A percentile compares a stretch with the other conserved stretches of the same genome.
phyloP scores from a whole-genome alignment of 2,797 vertebrate genomes.

The Amphiprion clarkii region DNA sequence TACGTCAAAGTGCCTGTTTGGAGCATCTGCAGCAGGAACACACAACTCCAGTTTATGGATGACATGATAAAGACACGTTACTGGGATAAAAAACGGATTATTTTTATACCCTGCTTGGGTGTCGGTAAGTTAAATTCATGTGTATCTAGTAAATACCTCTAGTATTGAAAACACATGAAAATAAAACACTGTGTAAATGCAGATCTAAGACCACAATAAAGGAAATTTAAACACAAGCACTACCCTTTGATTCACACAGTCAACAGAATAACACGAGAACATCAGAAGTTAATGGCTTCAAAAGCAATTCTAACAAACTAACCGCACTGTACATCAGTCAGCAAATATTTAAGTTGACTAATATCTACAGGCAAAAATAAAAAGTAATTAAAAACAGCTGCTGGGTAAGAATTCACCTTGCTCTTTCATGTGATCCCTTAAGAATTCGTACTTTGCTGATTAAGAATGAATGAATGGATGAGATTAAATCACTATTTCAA shows the following conservation, averaged over 20 bases:
- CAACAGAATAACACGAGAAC: background rate
- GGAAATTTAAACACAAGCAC: background rate
- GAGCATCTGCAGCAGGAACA: constrained; percentile 43
- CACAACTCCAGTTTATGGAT: constrained; percentile 66
- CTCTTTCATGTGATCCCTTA: constrained; percentile 13
- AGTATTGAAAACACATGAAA: background rate
- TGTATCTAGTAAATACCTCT: background rate
- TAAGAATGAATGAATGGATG: background rate
- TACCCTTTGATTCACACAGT: background rate
- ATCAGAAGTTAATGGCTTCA: background rate
- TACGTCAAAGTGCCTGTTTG: constrained; percentile 40
- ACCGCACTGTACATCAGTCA: no score
- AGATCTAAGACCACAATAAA: background rate
- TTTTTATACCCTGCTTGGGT: background rate
- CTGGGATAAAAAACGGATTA: background rate
- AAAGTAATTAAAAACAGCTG: constrained; percentile 31
- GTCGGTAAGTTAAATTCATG: background rate
- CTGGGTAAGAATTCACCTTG: background rate
- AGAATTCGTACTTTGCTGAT: background rate
- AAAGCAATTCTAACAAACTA: no score
- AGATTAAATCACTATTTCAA: constrained; percentile 28
- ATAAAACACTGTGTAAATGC: background rate
- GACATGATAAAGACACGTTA: constrained; percentile 8
- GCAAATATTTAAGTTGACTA: background rate
- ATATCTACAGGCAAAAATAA: background rate